These are phyloP conservation scores for Anser cygnoides DNA, from an alignment of 2,113 vertebrate genomes.

Conservation along the genomic window DNA sequence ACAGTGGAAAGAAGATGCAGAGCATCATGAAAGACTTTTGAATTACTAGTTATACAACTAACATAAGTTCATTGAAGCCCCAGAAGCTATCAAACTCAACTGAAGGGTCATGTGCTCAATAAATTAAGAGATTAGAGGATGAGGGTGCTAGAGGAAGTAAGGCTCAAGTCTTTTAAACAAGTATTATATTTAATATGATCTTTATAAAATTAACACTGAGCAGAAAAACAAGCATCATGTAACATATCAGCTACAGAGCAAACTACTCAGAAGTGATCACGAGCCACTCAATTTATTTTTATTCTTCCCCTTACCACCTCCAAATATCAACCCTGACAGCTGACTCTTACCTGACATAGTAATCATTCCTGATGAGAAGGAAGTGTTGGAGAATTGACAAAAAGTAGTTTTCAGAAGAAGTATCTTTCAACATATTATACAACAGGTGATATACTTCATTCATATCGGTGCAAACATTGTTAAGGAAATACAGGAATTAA, in stretches of 20 bases:
- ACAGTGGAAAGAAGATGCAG: neutral
- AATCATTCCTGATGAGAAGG: constrained; percentile 95
- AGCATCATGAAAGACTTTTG: neutral
- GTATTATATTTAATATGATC: neutral
- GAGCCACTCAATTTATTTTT: neutral
- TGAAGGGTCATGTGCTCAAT: neutral
- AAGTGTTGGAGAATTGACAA: constrained; percentile 96
- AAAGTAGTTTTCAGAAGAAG: constrained; percentile 89
- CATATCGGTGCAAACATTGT: constrained; percentile 86
- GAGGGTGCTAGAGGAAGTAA: neutral
- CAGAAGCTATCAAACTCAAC: neutral
- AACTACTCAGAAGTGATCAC: fast-evolving
- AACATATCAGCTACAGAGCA: neutral
- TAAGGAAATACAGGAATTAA: constrained; percentile 75
- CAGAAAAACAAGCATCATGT: neutral
- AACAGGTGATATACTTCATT: constrained; percentile 94
- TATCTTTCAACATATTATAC: constrained; percentile 96
- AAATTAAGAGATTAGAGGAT: neutral
- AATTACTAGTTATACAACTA: neutral
- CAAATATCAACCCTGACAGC: neutral
- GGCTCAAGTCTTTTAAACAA: neutral
- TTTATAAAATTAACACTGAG: neutral
- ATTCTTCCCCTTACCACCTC: fast-evolving
- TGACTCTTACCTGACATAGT: constrained; percentile 89
- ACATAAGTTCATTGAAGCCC: neutral